Percentiles rank a stretch among this genome's conserved stretches.
phyloP scores from a whole-genome alignment of 2,888 invertebrate genomes.

The Drosophila parthenogenetica region DNA sequence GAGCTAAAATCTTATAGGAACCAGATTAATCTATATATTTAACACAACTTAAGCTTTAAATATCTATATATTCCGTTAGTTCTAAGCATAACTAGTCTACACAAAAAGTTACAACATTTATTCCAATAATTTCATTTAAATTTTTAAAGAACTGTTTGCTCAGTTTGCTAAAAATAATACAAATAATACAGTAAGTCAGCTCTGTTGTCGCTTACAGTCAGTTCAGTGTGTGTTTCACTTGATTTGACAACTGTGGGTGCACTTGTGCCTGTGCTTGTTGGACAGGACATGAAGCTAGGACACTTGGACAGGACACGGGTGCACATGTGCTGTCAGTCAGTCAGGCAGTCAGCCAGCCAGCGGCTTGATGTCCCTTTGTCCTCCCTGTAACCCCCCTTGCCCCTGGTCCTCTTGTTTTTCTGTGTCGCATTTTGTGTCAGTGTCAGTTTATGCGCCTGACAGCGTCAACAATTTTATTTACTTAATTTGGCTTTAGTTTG shows the following conservation, averaged over 20 bases:
- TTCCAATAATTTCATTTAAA: no score
- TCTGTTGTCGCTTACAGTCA: conserved; percentile 42
- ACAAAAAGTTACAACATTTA: no score
- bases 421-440: conserved; percentile 59
- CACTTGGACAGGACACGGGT: conserved; percentile 10
- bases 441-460: conserved; percentile 74
- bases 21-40: no score
- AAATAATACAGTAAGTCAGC: not conserved
- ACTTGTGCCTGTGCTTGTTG: conserved; percentile 17
- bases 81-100: no score
- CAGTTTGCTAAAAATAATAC: no score
- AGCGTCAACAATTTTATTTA: conserved; percentile 80
- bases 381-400: not conserved
- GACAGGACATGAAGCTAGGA: conserved; percentile 15
- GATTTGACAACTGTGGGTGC: conserved; percentile 51
- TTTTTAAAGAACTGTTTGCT: no score
- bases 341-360: conserved; percentile 10
- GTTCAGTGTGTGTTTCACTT: conserved; percentile 44
- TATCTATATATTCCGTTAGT: no score
- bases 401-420: not conserved
- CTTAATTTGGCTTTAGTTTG: conserved; percentile 81
- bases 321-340: conserved; percentile 51
- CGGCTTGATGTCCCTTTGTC: conserved; percentile 33
- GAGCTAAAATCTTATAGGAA: no score
- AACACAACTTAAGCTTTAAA: no score